Evolutionary conservation across 1,140 invertebrate species (phyloP).

Genomic region (Branchinecta lindahli): DNA sequence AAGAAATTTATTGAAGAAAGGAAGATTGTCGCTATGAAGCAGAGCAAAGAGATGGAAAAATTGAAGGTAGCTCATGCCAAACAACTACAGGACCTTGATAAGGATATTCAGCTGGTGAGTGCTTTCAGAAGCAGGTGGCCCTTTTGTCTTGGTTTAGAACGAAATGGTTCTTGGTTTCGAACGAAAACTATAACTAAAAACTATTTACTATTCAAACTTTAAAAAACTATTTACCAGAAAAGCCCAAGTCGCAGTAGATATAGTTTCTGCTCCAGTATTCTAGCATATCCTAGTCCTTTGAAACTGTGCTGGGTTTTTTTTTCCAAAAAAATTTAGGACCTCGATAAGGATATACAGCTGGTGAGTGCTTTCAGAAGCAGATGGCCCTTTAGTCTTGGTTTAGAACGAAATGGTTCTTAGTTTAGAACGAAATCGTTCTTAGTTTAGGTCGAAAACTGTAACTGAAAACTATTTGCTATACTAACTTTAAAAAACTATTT

Average conservation of each 20-base stretch:
- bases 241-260: no score
- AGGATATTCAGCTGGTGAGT: constrained; percentile 77
- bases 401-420: constrained; percentile 12
- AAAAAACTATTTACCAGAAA: constrained; percentile 16
- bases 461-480: constrained; percentile 12
- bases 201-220: constrained; percentile 11
- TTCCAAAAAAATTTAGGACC: constrained; percentile 78
- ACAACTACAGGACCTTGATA: constrained; percentile 72
- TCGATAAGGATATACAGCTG: constrained; percentile 77
- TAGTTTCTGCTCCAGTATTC: no score
- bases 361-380: constrained; percentile 37
- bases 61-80: constrained; percentile 80
- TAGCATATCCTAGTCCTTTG: no score
- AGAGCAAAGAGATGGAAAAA: constrained; percentile 83
- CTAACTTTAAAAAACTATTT: constrained; percentile 15
- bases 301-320: no score
- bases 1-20: constrained; percentile 98
- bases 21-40: constrained; percentile 68
- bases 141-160: neutral
- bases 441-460: no score
- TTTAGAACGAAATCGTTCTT: no score
- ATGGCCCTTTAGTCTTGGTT: no score
- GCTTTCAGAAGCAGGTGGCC: neutral
- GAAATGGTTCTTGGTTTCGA: constrained; percentile 11
- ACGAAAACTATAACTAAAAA: constrained; percentile 16